Percentiles rank a stretch among this genome's conserved stretches.
These are phyloP conservation scores for Plectrocnemia conspersa DNA, from an alignment of 1,140 invertebrate species.

Conservation along the genomic window DNA sequence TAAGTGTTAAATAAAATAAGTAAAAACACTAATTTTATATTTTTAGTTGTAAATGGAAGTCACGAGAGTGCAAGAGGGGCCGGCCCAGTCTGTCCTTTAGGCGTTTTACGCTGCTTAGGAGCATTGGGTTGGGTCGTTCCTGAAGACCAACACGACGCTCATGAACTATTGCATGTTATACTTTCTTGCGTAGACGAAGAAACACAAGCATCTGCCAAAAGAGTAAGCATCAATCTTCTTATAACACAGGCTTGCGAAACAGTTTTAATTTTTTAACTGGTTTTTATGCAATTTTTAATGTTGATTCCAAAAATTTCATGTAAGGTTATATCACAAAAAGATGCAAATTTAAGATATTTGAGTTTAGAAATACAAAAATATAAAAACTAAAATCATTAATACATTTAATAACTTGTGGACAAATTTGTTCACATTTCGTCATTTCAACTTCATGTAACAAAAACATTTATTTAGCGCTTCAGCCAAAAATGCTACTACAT, in stretches of 20 bases:
- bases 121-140: constrained; percentile 78
- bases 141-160: constrained; percentile 87
- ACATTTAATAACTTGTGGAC: neutral
- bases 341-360: neutral
- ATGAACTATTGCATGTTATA: constrained; percentile 85
- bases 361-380: neutral
- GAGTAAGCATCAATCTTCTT: constrained; percentile 53
- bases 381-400: neutral
- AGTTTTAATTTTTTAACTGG: no score
- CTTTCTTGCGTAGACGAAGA: constrained; percentile 84
- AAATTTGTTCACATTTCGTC: neutral
- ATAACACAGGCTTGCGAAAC: no score
- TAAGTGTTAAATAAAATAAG: constrained; percentile 1
- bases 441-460: neutral
- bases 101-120: constrained; percentile 70
- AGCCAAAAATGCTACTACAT: no score
- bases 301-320: neutral
- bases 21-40: constrained; percentile 3
- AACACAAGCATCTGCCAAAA: constrained; percentile 52
- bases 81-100: constrained; percentile 62
- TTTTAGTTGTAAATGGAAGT: constrained; percentile 69
- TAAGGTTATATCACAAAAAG: neutral
- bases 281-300: constrained; percentile 1
- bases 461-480: constrained; percentile 7
- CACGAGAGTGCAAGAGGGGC: constrained; percentile 63